Percentiles rank a stretch among this genome's conserved stretches.
Conservation (phyloP, 2,113 vertebrate species). For the Hippocampus mohnikei region DNA sequence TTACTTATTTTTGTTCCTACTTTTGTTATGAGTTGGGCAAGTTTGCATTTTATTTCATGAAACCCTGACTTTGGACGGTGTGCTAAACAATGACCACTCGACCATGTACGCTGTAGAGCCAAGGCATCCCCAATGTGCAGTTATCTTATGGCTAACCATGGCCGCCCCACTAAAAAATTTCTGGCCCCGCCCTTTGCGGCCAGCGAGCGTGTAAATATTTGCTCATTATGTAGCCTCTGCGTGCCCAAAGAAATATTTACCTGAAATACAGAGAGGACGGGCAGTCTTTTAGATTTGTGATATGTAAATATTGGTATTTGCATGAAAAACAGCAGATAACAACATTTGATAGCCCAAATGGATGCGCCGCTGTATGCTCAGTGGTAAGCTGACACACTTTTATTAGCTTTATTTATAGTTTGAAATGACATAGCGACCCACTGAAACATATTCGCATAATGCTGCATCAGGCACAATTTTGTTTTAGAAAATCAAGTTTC, state of each 20-base stretch:
- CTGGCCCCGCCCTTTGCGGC: no score
- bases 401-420: constrained; percentile 47
- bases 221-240: neutral
- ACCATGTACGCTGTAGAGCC: no score
- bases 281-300: neutral
- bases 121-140: no score
- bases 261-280: neutral
- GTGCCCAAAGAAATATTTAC: neutral
- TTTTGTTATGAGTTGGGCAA: no score
- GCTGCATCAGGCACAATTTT: constrained; percentile 51
- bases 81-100: no score
- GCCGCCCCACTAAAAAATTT: no score
- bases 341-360: constrained; percentile 12
- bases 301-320: neutral
- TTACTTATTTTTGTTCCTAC: no score
- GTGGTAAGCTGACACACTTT: constrained; percentile 22
- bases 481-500: constrained; percentile 36
- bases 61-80: no score
- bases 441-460: constrained; percentile 53
- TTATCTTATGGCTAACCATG: no score
- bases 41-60: no score
- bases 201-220: neutral
- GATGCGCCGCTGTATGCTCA: constrained; percentile 3
- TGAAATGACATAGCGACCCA: constrained; percentile 31
- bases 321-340: neutral